phyloP scores from a whole-genome alignment of 2,797 vertebrate genomes.

The Crenichthys baileyi region DNA sequence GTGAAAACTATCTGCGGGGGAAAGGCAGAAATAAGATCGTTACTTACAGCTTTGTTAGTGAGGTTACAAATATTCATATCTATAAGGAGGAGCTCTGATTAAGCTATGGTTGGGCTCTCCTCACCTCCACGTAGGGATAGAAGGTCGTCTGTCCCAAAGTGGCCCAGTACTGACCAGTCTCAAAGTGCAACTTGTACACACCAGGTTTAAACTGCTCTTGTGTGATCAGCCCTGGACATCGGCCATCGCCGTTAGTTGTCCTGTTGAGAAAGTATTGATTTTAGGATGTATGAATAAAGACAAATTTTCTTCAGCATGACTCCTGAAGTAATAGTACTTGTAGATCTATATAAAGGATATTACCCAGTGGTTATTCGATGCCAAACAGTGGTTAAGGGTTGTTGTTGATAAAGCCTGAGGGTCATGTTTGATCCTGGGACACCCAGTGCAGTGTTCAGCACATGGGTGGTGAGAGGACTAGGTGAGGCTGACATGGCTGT shows the following conservation, averaged over 20 bases:
- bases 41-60: neutral
- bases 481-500: constrained; percentile 66
- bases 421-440: constrained; percentile 76
- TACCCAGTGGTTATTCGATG: constrained; percentile 75
- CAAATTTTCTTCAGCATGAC: no score
- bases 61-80: neutral
- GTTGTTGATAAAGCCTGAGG: constrained; percentile 71
- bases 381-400: constrained; percentile 66
- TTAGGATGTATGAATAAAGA: neutral
- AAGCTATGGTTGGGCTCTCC: neutral
- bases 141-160: constrained; percentile 82
- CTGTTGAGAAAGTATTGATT: constrained; percentile 61
- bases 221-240: constrained; percentile 82
- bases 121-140: constrained; percentile 82
- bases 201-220: constrained; percentile 77
- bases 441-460: constrained; percentile 78
- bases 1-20: constrained; percentile 87
- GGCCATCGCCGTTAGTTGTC: constrained; percentile 84
- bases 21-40: constrained; percentile 2
- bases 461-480: constrained; percentile 81
- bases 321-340: no score
- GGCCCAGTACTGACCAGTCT: constrained; percentile 88
- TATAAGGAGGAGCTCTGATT: neutral
- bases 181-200: constrained; percentile 90
- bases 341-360: no score